Base-by-base conservation (phyloP, 2,797 vertebrate species). In the Sebastes matsubarae region DNA sequence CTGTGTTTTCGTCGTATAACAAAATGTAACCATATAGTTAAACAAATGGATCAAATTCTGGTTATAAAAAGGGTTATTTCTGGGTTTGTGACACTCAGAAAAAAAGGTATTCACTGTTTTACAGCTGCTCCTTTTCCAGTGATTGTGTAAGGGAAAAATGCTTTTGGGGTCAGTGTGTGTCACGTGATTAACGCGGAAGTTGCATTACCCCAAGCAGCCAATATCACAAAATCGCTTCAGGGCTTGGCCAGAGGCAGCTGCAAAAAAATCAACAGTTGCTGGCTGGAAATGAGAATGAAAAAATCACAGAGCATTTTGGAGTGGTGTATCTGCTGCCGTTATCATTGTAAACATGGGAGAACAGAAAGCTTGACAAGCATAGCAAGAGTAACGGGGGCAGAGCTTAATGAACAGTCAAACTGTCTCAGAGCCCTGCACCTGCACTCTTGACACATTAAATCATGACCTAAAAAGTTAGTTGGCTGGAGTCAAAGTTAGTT, bases 391-490 rank as follows among this genome's bases (percentile, higher is more conserved):
- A 18, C 34, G 3, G 36, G 9, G 14, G 18, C 12, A 11, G 25
- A 55, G 20, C 46, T 75, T 46, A 22, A 6, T 2, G 5, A 68
- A 36, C 3, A 22, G 68, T 68, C 42, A 60, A 27, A 20, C 8
- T 30, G 59, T 52, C 8, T 6, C 9, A 6, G 8, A 69, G 25
- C 6, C 14, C 16, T 68, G 29, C 57, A 78, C 29, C 30, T 80
- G 27, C 11, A 69, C 36, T 69, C 32, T 25, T 18, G 16, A 59
- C 61, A 60, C 42, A n/a, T 76, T 66, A 64, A 84, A 81, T 73
- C 57, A 42, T 73, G 77, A 79, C 69, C 50, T 72, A 42, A 59
- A 83, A 80, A 32, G 72, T 72, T 25, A 20, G 52, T 20, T 34
- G 68, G 67, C 73, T 68, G 59, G 50, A 73, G 24, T 29, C 27